Conservation (phyloP, 2,888 invertebrate genomes). For the Aspidapion aeneum region DNA sequence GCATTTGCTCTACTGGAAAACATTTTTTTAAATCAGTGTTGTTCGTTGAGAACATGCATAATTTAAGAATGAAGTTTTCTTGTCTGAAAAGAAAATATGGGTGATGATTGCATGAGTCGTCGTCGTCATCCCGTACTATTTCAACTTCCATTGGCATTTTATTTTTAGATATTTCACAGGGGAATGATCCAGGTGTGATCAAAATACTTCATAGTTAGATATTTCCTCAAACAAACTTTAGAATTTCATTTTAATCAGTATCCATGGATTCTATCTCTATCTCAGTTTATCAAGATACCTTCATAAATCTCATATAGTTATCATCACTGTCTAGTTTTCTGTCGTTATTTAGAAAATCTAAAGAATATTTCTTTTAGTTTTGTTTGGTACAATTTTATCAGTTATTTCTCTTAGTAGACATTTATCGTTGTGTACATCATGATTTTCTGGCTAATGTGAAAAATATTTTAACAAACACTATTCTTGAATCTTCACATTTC, state of each 20-base stretch:
- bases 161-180: background rate
- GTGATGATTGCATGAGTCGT: background rate
- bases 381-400: background rate
- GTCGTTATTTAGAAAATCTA: too few relatives aligned
- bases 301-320: too few relatives aligned
- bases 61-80: background rate
- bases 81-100: background rate
- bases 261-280: too few relatives aligned
- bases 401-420: background rate
- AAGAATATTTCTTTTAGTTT: too few relatives aligned
- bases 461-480: too few relatives aligned
- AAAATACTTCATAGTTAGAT: background rate
- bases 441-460: background rate
- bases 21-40: too few relatives aligned
- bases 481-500: too few relatives aligned
- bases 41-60: background rate
- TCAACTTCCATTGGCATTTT: background rate
- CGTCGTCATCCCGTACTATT: too few relatives aligned
- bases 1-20: too few relatives aligned
- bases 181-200: background rate
- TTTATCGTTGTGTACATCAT: background rate
- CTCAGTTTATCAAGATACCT: too few relatives aligned
- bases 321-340: too few relatives aligned
- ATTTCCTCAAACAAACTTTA: background rate
- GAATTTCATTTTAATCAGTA: too few relatives aligned